Base-by-base conservation (phyloP, 1,140 invertebrate species). In the Metopolophium dirhodum region DNA sequence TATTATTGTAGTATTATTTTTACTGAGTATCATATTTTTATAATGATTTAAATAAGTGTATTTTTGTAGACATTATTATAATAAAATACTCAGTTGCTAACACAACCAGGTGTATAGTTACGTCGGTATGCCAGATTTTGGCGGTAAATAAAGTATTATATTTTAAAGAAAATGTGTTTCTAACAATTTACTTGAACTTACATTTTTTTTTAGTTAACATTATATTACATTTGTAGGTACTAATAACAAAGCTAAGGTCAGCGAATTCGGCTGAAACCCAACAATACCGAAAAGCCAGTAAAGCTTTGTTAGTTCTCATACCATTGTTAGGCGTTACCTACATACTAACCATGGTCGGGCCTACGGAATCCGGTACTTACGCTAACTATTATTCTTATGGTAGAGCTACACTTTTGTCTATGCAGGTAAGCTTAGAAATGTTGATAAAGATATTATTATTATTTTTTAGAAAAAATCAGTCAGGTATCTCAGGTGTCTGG, bases 291-390 rank as follows among this genome's bases (percentile, higher is more conserved):
- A 99, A 98, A 95, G 98, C 98, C 0, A 97, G 97, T 2, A 98
- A 98, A 95, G 98, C 98, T 23, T 96, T 99, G 22, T 95, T 98
- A 20, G 98, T 98, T 20, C 96, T 99, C 23, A 98, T 98, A 94
- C 98, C 98, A 3, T 96, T 99, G 35, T 96, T 99, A 93, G 98
- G 98, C n/a, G 97, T 98, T 93, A 98, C 98, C 7, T 98, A 99
- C 95, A 96, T 98, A 37, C 95, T 99, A 90, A 96, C 98, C 9
- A 95, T 98, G 57, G 97, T 96, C 26, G 97, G 97, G 30, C 98
- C 98, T 0, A 96, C 96, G 93, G 91, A 83, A 86, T 96, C 96
- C 94, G 97, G 96, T 91, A 96, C 96, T 94, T 96, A 95, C 94
- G 96, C 96, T 7, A 96, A 96, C 95, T 96, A 97, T 85, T 97